These are phyloP conservation scores for Calephelis perditalis DNA, from an alignment of 2,888 invertebrate species.

Conservation along the genomic window DNA sequence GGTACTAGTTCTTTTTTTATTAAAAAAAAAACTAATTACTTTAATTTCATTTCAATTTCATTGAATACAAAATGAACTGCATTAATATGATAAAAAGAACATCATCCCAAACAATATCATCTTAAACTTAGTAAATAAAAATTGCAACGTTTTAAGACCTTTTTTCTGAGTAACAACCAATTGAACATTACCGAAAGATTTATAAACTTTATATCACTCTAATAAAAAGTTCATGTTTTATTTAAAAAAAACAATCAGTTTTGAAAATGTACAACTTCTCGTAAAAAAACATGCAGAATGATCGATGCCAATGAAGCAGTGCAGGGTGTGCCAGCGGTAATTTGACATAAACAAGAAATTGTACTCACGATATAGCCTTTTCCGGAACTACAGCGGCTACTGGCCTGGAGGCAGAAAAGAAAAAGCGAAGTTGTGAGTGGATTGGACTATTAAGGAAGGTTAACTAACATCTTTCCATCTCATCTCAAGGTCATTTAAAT, in stretches of 20 bases:
- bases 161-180: no score
- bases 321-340: conserved; percentile 22
- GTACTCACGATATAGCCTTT: conserved; percentile 97
- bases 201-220: no score
- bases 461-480: conserved; percentile 58
- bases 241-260: not conserved
- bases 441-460: conserved; percentile 58
- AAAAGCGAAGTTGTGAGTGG: conserved; percentile 78
- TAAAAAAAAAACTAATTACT: no score
- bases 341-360: conserved; percentile 34
- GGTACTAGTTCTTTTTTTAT: no score
- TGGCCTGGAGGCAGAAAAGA: conserved; percentile 84
- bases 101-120: no score
- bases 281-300: conserved; percentile 10
- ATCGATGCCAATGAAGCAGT: conserved; percentile 22
- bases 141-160: no score
- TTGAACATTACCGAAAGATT: no score
- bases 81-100: no score
- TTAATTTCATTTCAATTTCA: no score
- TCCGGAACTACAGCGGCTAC: conserved; percentile 95
- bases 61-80: no score
- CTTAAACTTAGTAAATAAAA: no score
- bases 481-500: not conserved
- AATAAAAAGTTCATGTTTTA: no score
- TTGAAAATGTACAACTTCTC: not conserved